Base-by-base conservation (phyloP, 2,113 vertebrate species). In the Neodon shergylaensis region DNA sequence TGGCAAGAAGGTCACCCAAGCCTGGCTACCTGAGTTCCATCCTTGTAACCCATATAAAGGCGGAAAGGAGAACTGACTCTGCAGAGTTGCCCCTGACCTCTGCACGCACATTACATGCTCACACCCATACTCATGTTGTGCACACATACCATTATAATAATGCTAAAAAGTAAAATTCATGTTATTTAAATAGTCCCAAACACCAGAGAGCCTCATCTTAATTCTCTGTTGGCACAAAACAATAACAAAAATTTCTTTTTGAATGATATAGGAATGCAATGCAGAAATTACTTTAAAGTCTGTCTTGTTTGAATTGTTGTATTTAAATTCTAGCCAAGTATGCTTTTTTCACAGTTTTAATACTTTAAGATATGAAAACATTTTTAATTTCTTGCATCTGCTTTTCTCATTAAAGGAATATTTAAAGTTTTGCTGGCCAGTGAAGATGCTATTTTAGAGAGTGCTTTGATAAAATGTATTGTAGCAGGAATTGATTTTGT, bases 361-460 rank as follows among this genome's bases (percentile, higher is more conserved):
- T 65, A 84, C 65, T 84, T 84, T 21, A 33, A 58, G 31, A 94
- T 84, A 84, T 49, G 19, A 79, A 92, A 86, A 61, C 72, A 88
- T 63, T 89, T 68, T 3, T 63, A n/a, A 87, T 16, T 82, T 95
- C 58, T 92, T 26, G 44, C 9, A 26, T 84, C 39, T 94, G 12
- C 61, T 86, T 96, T 94, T 68, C 42, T 52, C n/a, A 28, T 92
- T 93, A n/a, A 83, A 72, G 49, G 13, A 77, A 4, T 92, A 44
- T 78, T 94, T 52, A 77, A 36, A 78, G 49, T 90, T 87, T 95
- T 70, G 77, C 86, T 90, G 36, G 7, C 28, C 28, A 92, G 16
- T 22, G 42, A 79, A 66, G 74, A 70, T 91, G 3, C 39, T 31
- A 36, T 95, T 96, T 96, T 95, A 93, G 42, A 73, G 9, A 92